Base-by-base conservation (phyloP, 2,888 invertebrate species). In the Rhorus exstirpatorius region DNA sequence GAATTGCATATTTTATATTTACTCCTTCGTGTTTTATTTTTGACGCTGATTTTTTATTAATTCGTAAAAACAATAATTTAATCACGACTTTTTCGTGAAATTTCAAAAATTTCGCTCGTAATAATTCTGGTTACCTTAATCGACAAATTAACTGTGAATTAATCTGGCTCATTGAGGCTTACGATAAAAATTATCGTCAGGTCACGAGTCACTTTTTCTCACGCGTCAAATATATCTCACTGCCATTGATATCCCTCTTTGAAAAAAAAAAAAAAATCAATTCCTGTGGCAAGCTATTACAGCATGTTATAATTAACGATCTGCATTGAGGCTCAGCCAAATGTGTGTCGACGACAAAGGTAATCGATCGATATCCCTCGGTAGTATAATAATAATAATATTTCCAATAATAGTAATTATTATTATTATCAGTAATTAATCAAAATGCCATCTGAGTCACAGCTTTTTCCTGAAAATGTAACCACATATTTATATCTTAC, bases 291-390 rank as follows among this genome's bases (percentile, higher is more conserved):
- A 38, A 21, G 26, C 3, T 26, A 44, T 6, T 24, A 44, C 19
- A 14, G 41, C n/a, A 14, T n/a, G 24, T 63, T 51, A 44, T 44
- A 63, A 63, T 26, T 26, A 44, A 21, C 44, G 21, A 21, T 63
- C 7, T 44, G 41, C 41, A 14, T 41, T 17, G 44, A 14, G 41
- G 63, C 63, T 41, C 44, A 8, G 41, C 61, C n/a, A 44, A 63
- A 63, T n/a, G n/a, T 44, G 44, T 44, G 6, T 44, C 44, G 19
- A 44, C 44, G 63, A 26, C 26, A n/a, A 63, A 63, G 63, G 44
- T 63, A 44, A 44, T 24, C 63, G 44, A 63, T 63, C 44, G 10
- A 38, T 38, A 38, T 38, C 38, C 19, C 14, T 17, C 19, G n/a
- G 44, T 44, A 44, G 24, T 44, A 63, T 63, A 63, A 63, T 24